Percentiles rank a stretch among this genome's conserved stretches.
These are phyloP conservation scores for Meteorus cinctellus DNA, from an alignment of 2,888 invertebrate species.

Conservation along the genomic window DNA sequence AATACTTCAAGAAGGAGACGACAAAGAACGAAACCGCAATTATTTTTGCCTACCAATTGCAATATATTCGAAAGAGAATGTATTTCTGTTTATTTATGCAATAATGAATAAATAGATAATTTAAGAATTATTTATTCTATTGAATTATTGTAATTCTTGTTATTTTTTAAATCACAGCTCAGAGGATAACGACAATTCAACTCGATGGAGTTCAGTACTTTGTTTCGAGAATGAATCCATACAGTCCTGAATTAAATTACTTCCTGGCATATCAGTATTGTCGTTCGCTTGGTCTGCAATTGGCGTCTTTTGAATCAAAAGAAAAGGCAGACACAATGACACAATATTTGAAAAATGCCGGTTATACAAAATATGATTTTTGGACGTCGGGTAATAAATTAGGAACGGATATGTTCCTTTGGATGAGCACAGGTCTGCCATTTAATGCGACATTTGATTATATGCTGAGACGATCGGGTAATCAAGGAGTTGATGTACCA, in stretches of 20 bases:
- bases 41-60: not conserved
- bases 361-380: conserved; percentile 88
- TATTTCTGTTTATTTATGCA: too few species aligned
- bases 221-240: conserved; percentile 90
- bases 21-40: not conserved
- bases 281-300: conserved; percentile 87
- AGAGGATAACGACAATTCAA: conserved; percentile 90
- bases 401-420: conserved; percentile 90
- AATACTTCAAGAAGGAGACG: not conserved
- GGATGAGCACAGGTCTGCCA: conserved; percentile 92
- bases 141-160: not conserved
- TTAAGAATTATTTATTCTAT: too few species aligned
- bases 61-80: too few species aligned
- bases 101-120: too few species aligned
- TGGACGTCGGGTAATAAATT: conserved; percentile 93
- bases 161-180: conserved; percentile 77
- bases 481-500: conserved; percentile 77
- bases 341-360: conserved; percentile 87
- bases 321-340: conserved; percentile 91
- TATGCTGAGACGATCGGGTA: conserved; percentile 78
- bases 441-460: conserved; percentile 93
- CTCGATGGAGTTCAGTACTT: conserved; percentile 90
- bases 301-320: conserved; percentile 89
- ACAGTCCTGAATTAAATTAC: conserved; percentile 89
- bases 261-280: conserved; percentile 92